phyloP scores from a whole-genome alignment of 2,888 invertebrate genomes.

The Parthenolecanium corni region DNA sequence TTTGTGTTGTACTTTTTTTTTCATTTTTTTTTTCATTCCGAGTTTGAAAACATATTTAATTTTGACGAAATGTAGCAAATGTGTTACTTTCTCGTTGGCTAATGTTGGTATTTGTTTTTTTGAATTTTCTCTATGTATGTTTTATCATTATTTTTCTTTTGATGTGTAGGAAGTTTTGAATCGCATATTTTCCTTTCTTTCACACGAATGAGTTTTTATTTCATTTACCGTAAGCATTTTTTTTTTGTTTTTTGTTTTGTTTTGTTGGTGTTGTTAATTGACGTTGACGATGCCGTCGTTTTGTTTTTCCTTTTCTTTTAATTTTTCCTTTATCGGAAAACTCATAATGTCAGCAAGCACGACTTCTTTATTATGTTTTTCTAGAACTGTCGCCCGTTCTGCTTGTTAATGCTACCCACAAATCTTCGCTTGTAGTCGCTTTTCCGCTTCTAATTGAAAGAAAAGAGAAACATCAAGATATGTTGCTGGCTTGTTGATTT shows the following conservation, averaged over 20 bases:
- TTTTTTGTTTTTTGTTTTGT: slow-evolving; percentile 21
- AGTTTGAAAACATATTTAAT: too few species aligned
- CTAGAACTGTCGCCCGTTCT: slow-evolving; percentile 26
- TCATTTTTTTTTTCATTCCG: too few species aligned
- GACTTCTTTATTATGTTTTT: slow-evolving; percentile 17
- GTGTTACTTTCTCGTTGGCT: too few species aligned
- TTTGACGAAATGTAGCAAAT: too few species aligned
- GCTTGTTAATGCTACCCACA: slow-evolving; percentile 27
- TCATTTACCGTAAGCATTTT: slow-evolving; percentile 17
- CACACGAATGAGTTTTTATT: slow-evolving; percentile 7
- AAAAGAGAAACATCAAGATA: slow-evolving; percentile 2
- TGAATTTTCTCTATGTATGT: too few species aligned
- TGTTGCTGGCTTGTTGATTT: slow-evolving; percentile 24
- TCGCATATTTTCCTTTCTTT: neutral
- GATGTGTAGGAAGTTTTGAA: too few species aligned
- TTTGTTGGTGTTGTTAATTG: slow-evolving; percentile 20
- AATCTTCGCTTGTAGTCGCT: slow-evolving; percentile 17
- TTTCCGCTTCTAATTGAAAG: slow-evolving; percentile 10
- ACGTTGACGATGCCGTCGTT: neutral
- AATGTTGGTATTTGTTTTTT: too few species aligned
- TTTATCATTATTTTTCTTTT: too few species aligned
- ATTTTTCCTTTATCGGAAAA: neutral
- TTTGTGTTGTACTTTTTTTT: too few species aligned
- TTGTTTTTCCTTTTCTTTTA: slow-evolving; percentile 4
- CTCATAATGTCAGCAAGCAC: slow-evolving; percentile 15